Percentiles rank a stretch among this genome's conserved stretches.
Evolutionary conservation across 2,797 vertebrate genomes (phyloP).

Genomic region (Pangasius larnaudii): DNA sequence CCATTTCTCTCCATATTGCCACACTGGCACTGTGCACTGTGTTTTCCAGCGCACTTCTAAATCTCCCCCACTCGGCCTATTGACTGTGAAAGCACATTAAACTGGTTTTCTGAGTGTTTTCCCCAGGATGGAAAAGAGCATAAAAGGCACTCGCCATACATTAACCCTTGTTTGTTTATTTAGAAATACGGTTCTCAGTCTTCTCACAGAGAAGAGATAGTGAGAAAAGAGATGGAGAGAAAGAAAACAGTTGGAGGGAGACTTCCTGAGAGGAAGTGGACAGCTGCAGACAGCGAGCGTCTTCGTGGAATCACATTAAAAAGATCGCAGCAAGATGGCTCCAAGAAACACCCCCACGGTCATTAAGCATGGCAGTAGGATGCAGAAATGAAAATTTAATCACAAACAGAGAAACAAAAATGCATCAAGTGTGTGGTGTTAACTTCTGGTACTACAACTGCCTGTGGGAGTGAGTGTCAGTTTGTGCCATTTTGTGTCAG

Average conservation of each 20-base stretch:
- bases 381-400: slow-evolving; percentile 51
- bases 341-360: slow-evolving; percentile 44
- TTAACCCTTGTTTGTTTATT: slow-evolving; percentile 52
- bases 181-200: slow-evolving; percentile 38
- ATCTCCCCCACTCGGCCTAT: slow-evolving; percentile 8
- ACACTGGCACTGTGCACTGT: not conserved
- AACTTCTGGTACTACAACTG: slow-evolving; percentile 24
- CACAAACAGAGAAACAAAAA: slow-evolving; percentile 32
- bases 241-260: slow-evolving; percentile 13
- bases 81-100: slow-evolving; percentile 26
- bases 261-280: slow-evolving; percentile 50
- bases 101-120: slow-evolving; percentile 19
- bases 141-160: slow-evolving; percentile 30
- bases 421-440: slow-evolving; percentile 26
- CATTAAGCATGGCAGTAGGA: slow-evolving; percentile 51
- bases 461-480: slow-evolving; percentile 47
- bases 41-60: not conserved
- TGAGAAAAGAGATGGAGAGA: slow-evolving; percentile 9
- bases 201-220: slow-evolving; percentile 35
- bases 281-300: slow-evolving; percentile 55
- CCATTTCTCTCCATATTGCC: not conserved
- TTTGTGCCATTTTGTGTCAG: slow-evolving; percentile 49
- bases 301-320: slow-evolving; percentile 59
- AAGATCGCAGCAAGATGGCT: slow-evolving; percentile 50
- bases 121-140: not conserved